Base-by-base conservation (phyloP, 2,888 invertebrate species). In the Uloborus plumipes region DNA sequence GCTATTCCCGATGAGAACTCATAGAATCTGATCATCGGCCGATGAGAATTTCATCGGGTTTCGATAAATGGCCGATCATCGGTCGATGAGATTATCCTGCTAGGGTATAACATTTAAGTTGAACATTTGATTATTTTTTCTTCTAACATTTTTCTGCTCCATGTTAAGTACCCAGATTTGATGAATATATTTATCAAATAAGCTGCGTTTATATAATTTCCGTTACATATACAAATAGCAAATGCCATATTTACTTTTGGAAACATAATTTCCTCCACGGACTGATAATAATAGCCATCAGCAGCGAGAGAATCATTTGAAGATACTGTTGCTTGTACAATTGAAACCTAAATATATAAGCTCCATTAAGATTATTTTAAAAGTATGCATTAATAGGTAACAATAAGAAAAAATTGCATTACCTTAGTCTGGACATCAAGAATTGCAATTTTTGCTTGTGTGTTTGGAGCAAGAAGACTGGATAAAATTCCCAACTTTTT, bases 381-480 rank as follows among this genome's bases (percentile, higher is more conserved):
- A 55, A 18, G 9, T 55, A 15, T 55, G 14, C 6, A 18, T 55
- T 9, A 18, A 18, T n/a, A 55, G 0, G 14, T 22, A 59, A 20
- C 0, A 39, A 64, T 11, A 39, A 39, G 9, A 39, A 39, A 7
- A 39, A 9, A 39, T 11, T 39, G 3, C 39, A 39, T 49, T 69
- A 80, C 80, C 26, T 74, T 74, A 22, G 20, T 73, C 18, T 80
- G 80, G 6, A 69, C 26, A 69, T 80, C 80, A 51, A 80, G 51
- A 26, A 80, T 50, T 20, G 73, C 73, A n/a, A 80, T 67, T 64
- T 69, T 80, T 14, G 64, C 18, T 47, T 53, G 15, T 14, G 18
- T 69, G 20, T 74, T 62, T 55, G 55, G 55, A n/a, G 50, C 6
- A 2, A 80, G 20, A 18, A 73, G 59, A 1, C 18, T 13, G 31